Conservation (phyloP, 2,113 vertebrate species). For the Crotophaga sulcirostris region DNA sequence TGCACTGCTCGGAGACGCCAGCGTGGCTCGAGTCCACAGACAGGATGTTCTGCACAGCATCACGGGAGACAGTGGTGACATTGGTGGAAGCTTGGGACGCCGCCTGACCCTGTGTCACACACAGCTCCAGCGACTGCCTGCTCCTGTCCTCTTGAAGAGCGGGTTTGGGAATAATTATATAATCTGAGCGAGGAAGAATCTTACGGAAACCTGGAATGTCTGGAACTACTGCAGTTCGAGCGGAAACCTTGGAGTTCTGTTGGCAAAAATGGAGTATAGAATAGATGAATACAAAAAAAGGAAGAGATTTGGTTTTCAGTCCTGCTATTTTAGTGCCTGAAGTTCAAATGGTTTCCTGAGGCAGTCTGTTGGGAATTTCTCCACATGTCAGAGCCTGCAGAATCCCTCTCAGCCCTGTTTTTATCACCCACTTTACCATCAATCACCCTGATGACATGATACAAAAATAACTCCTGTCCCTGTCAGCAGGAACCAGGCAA, state of each 20-base stretch:
- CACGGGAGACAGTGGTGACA: constrained; percentile 32
- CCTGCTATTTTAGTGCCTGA: not conserved
- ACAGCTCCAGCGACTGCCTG: constrained; percentile 77
- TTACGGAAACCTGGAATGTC: constrained; percentile 95
- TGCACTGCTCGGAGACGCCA: constrained; percentile 79
- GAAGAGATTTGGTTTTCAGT: not conserved
- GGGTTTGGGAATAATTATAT: constrained; percentile 87
- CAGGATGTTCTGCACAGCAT: constrained; percentile 67
- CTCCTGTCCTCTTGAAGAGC: constrained; percentile 75
- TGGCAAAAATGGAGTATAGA: not conserved
- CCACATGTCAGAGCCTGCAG: not conserved
- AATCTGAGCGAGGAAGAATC: constrained; percentile 93
- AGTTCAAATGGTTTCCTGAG: not conserved
- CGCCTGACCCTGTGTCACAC: constrained; percentile 63
- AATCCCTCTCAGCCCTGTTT: not conserved
- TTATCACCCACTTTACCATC: not conserved
- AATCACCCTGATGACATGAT: not conserved
- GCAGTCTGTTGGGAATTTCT: not conserved
- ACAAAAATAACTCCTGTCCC: not conserved
- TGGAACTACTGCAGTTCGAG: constrained; percentile 74
- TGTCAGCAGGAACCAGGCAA: rapidly evolving
- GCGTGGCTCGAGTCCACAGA: constrained; percentile 65
- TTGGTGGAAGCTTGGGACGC: constrained; percentile 40
- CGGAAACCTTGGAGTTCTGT: constrained; percentile 74
- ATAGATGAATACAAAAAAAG: not conserved